Base-by-base conservation (phyloP, 2,888 invertebrate genomes). In the Pocota personata region DNA sequence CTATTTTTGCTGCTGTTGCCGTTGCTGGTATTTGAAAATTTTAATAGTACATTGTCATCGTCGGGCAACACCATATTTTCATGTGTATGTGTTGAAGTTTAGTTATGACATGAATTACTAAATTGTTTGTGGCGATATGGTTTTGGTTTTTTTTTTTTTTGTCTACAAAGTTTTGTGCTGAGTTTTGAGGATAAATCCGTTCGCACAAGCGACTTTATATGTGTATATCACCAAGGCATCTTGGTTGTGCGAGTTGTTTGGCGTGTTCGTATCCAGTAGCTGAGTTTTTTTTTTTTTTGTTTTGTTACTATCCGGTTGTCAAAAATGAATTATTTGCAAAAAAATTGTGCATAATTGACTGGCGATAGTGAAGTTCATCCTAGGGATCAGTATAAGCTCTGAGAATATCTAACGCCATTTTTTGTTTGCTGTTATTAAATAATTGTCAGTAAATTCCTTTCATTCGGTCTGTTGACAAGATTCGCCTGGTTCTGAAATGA, bases 11-110 rank as follows among this genome's bases (percentile, higher is more conserved):
- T 77, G 55, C 55, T 84, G 50, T 82, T 76, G 57, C 67, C 82
- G 46, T 82, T 80, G 69, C 21, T 76, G 66, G 6, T 66, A 60
- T 48, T 87, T 71, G 78, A 83, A 87, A 69, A 72, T 32, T 82
- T 86, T 67, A 86, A 48, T 86, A 66, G 72, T 76, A 67, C 55
- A 60, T 82, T 77, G 71, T 86, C 86, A 86, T 86, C 86, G 77
- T 86, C 72, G 76, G 82, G 72, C 82, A 86, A 86, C 86, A 86
- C 86, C 86, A 86, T 86, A 86, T 86, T 86, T 86, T 82, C 86
- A 86, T 76, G 71, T 77, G 82, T 86, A 67, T 86, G 75, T 71
- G 76, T 60, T 72, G 82, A 69, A 76, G 79, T 84, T 69, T 71
- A 73, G 69, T 76, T 86, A 76, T 82, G 82, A 76, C 82, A 60